Evolutionary conservation across 2,113 vertebrate genomes (phyloP), one percentile per base, ranked within the genome.

Genomic region (Pithys albifrons): DNA sequence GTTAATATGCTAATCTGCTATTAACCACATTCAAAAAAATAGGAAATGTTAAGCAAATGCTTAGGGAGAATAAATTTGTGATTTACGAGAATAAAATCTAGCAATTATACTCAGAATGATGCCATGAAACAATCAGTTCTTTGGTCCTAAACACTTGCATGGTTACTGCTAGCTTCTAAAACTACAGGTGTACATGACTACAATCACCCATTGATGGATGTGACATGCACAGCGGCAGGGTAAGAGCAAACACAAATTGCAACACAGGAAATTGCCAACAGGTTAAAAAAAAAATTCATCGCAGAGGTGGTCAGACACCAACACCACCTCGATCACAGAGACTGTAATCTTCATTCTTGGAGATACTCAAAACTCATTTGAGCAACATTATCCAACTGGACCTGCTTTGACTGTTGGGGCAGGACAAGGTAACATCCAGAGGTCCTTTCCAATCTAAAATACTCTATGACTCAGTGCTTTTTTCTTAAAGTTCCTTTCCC

Each of bases 151-250:
- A 74, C 23, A 55, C 20, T 20, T 46, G 19, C 17, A 61, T 23
- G 13, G 61, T 46, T 73, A 80, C 72, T 67, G 27, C 13, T 10
- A 37, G 15, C 51, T 62, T 62, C 75, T 24, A 71, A 52, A 85
- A 91, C 61, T 64, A 52, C 11, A 74, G 22, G 65, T 27, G 22
- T 9, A 46, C 49, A 37, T 15, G 25, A 51, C 7, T 43, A 10
- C 0, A 0, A 18, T 29, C 66, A 69, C 15, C 45, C 35, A 14
- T 0, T 0, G n/a, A 73, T 10, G 16, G 45, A 51, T 12, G 20
- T 0, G 8, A 86, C 27, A 37, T 64, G 43, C 18, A 49, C 8
- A 83, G 18, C 5, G 12, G 7, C 75, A 71, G 46, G 23, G 25
- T 10, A 59, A 70, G 25, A 77, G n/a, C 15, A 88, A 92, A 79